phyloP scores from a whole-genome alignment of 1,140 invertebrate genomes.

The Dendroctonus ponderosae region DNA sequence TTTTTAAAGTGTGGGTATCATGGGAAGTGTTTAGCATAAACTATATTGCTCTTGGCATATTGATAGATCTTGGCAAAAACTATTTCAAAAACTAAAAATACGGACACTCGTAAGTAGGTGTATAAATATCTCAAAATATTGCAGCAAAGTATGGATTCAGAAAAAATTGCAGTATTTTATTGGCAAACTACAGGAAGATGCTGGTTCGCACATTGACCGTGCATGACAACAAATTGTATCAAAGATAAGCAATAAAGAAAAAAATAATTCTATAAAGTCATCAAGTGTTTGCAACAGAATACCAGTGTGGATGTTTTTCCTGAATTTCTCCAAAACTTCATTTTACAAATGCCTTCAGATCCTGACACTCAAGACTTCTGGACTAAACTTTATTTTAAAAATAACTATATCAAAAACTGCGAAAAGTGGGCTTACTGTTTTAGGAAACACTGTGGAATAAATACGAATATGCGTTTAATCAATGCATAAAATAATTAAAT shows the following conservation, averaged over 20 bases:
- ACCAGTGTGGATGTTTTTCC: not conserved
- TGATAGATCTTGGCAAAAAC: no score
- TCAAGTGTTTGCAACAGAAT: slow-evolving; percentile 24
- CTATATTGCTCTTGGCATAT: slow-evolving; percentile 31
- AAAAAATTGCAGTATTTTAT: no score
- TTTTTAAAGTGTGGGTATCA: slow-evolving; percentile 13
- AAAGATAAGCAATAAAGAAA: slow-evolving; percentile 31
- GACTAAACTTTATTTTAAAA: slow-evolving; percentile 3
- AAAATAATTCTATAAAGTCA: slow-evolving; percentile 29
- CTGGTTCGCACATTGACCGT: slow-evolving; percentile 31
- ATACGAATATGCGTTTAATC: slow-evolving; percentile 5
- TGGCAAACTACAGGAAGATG: no score
- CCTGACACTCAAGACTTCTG: slow-evolving; percentile 1
- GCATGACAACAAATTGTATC: slow-evolving; percentile 31
- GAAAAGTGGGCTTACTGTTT: slow-evolving; percentile 12
- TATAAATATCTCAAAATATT: no score
- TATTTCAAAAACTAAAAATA: no score
- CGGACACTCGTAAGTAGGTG: no score
- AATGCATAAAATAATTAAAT: no score
- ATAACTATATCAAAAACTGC: not conserved
- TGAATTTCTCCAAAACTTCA: not conserved
- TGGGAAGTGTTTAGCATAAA: not conserved
- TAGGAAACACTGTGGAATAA: not conserved
- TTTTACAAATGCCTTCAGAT: not conserved
- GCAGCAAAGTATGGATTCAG: no score